Conservation (phyloP, 2,888 invertebrate genomes). For the Trissonchulus sp. region DNA sequence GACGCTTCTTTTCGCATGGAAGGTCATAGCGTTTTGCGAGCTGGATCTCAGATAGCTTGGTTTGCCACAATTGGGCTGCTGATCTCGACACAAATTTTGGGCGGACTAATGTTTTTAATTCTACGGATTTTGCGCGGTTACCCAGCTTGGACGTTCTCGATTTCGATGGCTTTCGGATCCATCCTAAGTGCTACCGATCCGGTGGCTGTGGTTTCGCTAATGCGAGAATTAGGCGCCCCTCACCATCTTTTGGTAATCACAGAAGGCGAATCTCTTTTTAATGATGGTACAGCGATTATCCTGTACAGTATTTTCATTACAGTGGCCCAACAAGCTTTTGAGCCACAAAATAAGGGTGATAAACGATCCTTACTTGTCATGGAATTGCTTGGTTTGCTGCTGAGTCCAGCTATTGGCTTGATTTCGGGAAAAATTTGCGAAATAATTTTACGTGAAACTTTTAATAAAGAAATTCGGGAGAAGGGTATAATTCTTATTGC, state of each 20-base stretch:
- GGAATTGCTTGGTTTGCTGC: neutral
- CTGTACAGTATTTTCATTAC: slow-evolving; percentile 52
- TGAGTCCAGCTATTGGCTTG: slow-evolving; percentile 37
- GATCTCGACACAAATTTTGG: neutral
- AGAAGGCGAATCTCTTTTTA: slow-evolving; percentile 57
- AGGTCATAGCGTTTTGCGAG: slow-evolving; percentile 49
- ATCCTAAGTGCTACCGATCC: slow-evolving; percentile 57
- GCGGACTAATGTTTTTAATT: neutral
- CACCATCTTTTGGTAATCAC: slow-evolving; percentile 51
- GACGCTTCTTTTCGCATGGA: slow-evolving; percentile 56
- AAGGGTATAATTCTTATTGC: slow-evolving; percentile 52
- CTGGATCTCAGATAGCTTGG: neutral
- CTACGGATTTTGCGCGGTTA: neutral
- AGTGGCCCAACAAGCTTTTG: neutral
- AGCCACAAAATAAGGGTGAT: too few species aligned
- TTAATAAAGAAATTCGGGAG: neutral
- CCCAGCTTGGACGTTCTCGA: slow-evolving; percentile 50
- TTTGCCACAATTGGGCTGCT: neutral
- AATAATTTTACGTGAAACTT: slow-evolving; percentile 23
- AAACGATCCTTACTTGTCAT: neutral
- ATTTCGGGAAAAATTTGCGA: slow-evolving; percentile 2
- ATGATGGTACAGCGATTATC: slow-evolving; percentile 57
- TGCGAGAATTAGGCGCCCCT: slow-evolving; percentile 54
- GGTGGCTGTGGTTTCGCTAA: slow-evolving; percentile 56
- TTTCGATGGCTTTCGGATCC: slow-evolving; percentile 54